Evolutionary conservation across 2,113 vertebrate species (phyloP).

Genomic region (Condylura cristata): DNA sequence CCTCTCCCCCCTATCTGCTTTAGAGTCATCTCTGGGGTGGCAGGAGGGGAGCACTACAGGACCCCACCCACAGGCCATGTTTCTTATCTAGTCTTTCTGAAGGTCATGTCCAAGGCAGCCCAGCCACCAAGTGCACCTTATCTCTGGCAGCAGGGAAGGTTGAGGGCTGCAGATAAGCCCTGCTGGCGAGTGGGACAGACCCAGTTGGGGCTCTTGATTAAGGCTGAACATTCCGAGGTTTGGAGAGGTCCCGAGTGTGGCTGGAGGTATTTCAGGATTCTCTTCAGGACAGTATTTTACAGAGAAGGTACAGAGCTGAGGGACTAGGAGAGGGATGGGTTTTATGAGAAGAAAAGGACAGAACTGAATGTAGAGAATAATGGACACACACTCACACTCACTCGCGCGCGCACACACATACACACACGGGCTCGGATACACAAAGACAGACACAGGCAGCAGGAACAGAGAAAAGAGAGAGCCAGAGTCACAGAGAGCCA

Average conservation of each 20-base stretch:
- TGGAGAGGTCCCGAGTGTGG: background rate
- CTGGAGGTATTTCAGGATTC: background rate
- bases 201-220: background rate
- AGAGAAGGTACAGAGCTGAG: background rate
- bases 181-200: background rate
- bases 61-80: background rate
- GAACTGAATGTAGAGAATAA: background rate
- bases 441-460: background rate
- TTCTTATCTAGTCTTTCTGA: conserved; percentile 59
- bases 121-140: conserved; percentile 3
- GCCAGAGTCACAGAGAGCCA: too few relatives aligned
- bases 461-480: background rate
- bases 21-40: too few relatives aligned
- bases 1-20: too few relatives aligned
- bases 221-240: background rate
- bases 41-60: background rate
- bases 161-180: conserved; percentile 44
- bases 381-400: background rate
- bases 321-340: background rate
- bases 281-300: background rate
- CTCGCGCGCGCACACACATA: too few relatives aligned
- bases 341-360: background rate
- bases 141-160: conserved; percentile 26
- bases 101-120: conserved; percentile 5
- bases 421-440: background rate